Evolutionary conservation across 2,113 vertebrate species (phyloP), one percentile per base, ranked within the genome.

Genomic region (Scomber japonicus): DNA sequence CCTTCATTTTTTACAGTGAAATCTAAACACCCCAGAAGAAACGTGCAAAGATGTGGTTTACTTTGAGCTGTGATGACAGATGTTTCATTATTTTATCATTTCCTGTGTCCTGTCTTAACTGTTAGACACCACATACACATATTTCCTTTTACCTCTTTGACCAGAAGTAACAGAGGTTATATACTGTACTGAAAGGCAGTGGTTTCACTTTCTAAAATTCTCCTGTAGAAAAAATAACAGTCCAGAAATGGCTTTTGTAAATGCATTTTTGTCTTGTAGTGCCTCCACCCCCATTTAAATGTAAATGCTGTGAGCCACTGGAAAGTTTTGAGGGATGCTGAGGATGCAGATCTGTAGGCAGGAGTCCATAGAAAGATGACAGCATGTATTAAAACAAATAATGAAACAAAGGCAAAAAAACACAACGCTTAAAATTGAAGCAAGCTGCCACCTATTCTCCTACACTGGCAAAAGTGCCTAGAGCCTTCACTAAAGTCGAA

Each of bases 121-220:
- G 94, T n/a, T 14, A 75, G 78, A 96, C 93, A 0, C 95, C 94
- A 1, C 95, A 96, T 95, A 94, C 94, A 17, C 95, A 95, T 40
- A 91, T 54, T 17, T 66, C 76, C 89, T 92, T 27, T 95, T 71
- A 96, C 65, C 92, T 93, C 40, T 94, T 16, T 3, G 94, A 96
- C 92, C 96, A 40, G 35, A 40, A 40, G 35, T 9, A 96, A 78
- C 95, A 94, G 11, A 92, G 53, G 59, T 96, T 92, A 76, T 95
- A 94, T 31, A 97, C 70, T 0, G 96, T 95, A 16, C 94, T 93
- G 77, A 96, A 94, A 76, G 96, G 75, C n/a, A 40, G 57, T 60
- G 83, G 73, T 73, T 80, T 92, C 72, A 97, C 78, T 27, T 27
- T 27, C 24, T 27, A 27, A 27, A 27, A 3, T 27, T 27, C 24